A percentile compares a stretch with the other conserved stretches of the same genome.
These are phyloP conservation scores for Tetragonula carbonaria DNA, from an alignment of 2,888 invertebrate species.

Conservation along the genomic window DNA sequence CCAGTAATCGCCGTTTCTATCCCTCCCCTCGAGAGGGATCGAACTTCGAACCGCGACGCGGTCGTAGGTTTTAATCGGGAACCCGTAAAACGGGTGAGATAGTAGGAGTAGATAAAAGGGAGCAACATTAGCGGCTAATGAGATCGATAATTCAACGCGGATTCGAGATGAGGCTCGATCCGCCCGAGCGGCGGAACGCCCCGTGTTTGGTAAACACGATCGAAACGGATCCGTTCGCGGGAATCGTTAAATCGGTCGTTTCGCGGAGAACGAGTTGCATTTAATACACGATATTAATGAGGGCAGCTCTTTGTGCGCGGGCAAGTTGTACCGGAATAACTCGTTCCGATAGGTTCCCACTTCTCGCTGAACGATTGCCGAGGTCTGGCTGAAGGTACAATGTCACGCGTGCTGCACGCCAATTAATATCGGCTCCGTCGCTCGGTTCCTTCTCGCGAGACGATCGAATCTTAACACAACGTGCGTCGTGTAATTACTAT, in stretches of 20 bases:
- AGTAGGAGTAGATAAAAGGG: slow-evolving; percentile 31
- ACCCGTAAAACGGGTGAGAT: slow-evolving; percentile 28
- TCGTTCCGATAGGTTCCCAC: slow-evolving; percentile 64
- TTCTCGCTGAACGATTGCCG: slow-evolving; percentile 63
- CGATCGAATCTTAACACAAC: background rate
- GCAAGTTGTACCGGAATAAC: slow-evolving; percentile 73
- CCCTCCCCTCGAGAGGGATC: too few relatives aligned
- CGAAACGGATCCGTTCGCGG: slow-evolving; percentile 39
- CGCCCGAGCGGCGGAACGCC: background rate
- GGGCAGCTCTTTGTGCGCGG: slow-evolving; percentile 67
- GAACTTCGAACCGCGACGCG: background rate
- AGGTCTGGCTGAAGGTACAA: slow-evolving; percentile 64
- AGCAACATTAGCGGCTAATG: slow-evolving; percentile 41
- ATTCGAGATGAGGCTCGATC: slow-evolving; percentile 3
- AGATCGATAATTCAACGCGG: slow-evolving; percentile 47
- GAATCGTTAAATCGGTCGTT: slow-evolving; percentile 55
- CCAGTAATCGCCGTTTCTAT: background rate
- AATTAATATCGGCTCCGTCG: slow-evolving; percentile 12
- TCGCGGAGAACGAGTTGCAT: slow-evolving; percentile 48
- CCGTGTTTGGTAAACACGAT: slow-evolving; percentile 35
- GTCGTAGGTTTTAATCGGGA: slow-evolving; percentile 11
- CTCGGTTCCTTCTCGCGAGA: background rate
- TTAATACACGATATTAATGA: slow-evolving; percentile 70
- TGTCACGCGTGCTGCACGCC: slow-evolving; percentile 62
- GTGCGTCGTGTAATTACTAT: background rate